Conservation (phyloP, 2,113 vertebrate genomes). For the Oryctolagus cuniculus region DNA sequence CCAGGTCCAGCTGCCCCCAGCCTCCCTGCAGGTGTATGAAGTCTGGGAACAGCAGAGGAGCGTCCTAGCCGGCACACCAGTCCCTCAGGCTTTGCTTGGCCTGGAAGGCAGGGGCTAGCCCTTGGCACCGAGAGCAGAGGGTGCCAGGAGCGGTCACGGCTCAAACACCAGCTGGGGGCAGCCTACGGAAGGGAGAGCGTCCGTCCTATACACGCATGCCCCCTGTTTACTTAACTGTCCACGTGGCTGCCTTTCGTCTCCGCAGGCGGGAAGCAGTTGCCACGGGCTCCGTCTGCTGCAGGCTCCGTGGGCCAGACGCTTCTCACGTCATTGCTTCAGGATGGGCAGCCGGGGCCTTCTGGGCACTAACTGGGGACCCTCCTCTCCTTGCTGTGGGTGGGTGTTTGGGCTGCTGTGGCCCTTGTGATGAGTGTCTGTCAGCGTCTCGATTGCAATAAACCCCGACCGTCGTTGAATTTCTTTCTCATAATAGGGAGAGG, state of each 20-base stretch:
- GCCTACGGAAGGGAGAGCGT: not conserved
- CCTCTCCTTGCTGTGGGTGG: accelerated
- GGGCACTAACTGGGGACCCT: not conserved
- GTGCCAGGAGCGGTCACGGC: accelerated
- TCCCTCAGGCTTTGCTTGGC: not conserved
- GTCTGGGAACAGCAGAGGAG: not conserved
- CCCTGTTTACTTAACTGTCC: not conserved
- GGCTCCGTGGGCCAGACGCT: not conserved
- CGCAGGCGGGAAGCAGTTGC: accelerated
- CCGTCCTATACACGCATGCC: accelerated
- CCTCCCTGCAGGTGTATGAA: accelerated
- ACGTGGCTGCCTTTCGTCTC: accelerated
- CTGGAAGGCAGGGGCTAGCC: not conserved
- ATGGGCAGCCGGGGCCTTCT: not conserved
- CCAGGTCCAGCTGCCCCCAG: accelerated
- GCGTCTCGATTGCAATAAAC: not conserved
- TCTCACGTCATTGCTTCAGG: not conserved
- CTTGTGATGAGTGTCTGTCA: not conserved
- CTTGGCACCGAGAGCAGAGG: not conserved
- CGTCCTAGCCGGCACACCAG: too few species aligned
- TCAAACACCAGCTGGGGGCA: not conserved
- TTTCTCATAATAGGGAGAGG: slow-evolving; percentile 47
- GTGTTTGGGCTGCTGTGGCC: not conserved
- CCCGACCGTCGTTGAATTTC: not conserved
- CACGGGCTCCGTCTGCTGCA: not conserved